These are phyloP conservation scores for Axea sp. DNA, from an alignment of 2,888 invertebrate genomes.

Conservation along the genomic window DNA sequence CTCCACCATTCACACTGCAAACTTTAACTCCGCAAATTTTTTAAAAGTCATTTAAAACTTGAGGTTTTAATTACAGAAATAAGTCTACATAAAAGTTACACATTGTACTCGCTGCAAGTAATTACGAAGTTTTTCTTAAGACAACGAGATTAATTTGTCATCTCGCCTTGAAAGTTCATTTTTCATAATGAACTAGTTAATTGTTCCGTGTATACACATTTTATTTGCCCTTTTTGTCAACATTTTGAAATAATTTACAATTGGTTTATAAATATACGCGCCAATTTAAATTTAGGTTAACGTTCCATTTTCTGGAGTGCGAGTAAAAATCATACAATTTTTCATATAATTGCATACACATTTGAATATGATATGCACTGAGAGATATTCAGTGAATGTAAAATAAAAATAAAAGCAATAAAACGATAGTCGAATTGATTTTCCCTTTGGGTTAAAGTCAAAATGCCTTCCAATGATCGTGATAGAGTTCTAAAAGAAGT, in stretches of 20 bases:
- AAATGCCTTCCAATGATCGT: slow-evolving; percentile 49
- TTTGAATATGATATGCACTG: too few relatives aligned
- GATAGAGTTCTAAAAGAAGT: slow-evolving; percentile 31
- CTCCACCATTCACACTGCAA: slow-evolving; percentile 38
- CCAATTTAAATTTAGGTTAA: slow-evolving; percentile 25
- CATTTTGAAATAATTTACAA: too few relatives aligned
- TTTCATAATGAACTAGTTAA: slow-evolving; percentile 36
- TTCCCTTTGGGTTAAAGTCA: slow-evolving; percentile 41
- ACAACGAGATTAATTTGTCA: slow-evolving; percentile 39
- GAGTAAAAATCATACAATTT: slow-evolving; percentile 25
- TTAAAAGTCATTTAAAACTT: slow-evolving; percentile 51
- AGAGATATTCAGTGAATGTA: slow-evolving; percentile 24
- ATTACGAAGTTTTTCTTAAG: slow-evolving; percentile 47
- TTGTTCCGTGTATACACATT: slow-evolving; percentile 22
- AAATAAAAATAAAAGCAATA: slow-evolving; percentile 40
- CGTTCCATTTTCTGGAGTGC: slow-evolving; percentile 29
- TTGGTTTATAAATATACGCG: too few relatives aligned
- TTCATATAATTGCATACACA: too few relatives aligned
- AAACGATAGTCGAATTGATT: slow-evolving; percentile 49
- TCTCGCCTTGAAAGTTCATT: slow-evolving; percentile 25
- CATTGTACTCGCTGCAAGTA: slow-evolving; percentile 37
- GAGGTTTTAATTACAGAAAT: slow-evolving; percentile 49
- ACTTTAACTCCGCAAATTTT: slow-evolving; percentile 37
- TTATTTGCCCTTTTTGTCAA: slow-evolving; percentile 12
- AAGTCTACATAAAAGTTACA: slow-evolving; percentile 48